Base-by-base conservation (phyloP, 2,113 vertebrate species). In the Austrofundulus limnaeus region DNA sequence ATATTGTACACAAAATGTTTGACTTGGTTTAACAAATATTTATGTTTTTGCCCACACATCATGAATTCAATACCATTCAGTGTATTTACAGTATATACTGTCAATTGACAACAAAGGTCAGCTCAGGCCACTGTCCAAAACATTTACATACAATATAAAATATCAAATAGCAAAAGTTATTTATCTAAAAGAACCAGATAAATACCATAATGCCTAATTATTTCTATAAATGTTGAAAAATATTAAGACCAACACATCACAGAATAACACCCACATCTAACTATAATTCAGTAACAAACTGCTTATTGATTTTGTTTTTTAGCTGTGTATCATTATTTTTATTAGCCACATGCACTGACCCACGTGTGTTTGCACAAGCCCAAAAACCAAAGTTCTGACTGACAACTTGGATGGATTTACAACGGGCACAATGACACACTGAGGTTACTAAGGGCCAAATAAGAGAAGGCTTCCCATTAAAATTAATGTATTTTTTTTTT, bases 341-440 rank as follows among this genome's bases (percentile, higher is more conserved):
- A 71, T 23, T 42, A 60, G n/a, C 2, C 7, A 25, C 38, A 23
- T 28, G 38, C 16, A 39, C 37, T 16, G 39, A 49, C 56, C 16
- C 11, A 14, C n/a, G 15, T 55, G 0, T 50, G 10, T 58, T 71
- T 60, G 24, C 28, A 48, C 39, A 61, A 21, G 45, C 25, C 34
- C 55, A 65, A 56, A 70, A n/a, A 65, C 37, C 55, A 61, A 50
- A 21, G n/a, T 47, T 23, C 46, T 45, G 54, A 34, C 37, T 65
- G 5, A 52, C 4, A 39, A 42, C 6, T 25, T 19, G 15, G 50
- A 24, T 3, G 1, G 11, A n/a, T 39, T 28, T 21, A 11, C 16
- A 16, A 48, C 19, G 16, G 8, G 16, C 25, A 23, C 10, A 9
- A 6, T 47, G 45, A 43, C 16, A 55, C 42, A 16, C 0, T 21